Base-by-base conservation (phyloP, 53 echinoderm and acorn worm genomes). In the Holothuria scabra region DNA sequence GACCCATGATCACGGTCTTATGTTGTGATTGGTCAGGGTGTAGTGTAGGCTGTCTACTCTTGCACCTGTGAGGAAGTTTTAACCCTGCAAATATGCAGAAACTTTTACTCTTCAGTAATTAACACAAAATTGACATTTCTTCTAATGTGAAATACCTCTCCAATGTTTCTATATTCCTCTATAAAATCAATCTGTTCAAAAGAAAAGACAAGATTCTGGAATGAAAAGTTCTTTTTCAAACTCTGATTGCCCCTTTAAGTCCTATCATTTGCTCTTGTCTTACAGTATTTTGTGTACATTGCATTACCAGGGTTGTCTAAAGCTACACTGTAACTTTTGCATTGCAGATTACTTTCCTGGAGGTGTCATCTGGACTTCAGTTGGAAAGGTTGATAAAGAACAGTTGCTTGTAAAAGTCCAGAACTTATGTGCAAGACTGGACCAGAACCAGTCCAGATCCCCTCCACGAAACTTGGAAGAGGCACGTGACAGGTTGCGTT, bases 341-440 rank as follows among this genome's bases (percentile, higher is more conserved):
- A 5, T n/a, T 60, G 5, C 56, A 95, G 95, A 95, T 66, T 66
- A 67, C 20, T 95, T 95, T 72, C 93, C 95, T n/a, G 95, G 95
- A 37, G 95, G 95, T 16, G 86, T 91, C 20, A 89, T 89, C 66
- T 95, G 95, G 95, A 70, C 89, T 4, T 72, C 86, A 28, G 61
- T 95, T 10, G 91, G 95, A 6, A 87, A 93, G 31, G 85, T 95
- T 28, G 95, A 95, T 67, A 93, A 90, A 61, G 75, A 84, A 59
- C 84, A 91, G 66, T 83, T 91, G 3, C 87, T 95, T 14, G 83
- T 90, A 70, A 95, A 95, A 59, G 89, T 90, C 3, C 93, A 93
- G 87, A 95, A 95, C 66, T 91, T 95, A 5, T 95, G 95, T 80
- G 85, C 89, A 14, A 74, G 93, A 68, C 91, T 95, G 20, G 95